Evolutionary conservation across 2,797 vertebrate genomes (phyloP), one percentile per base, ranked within the genome.

Genomic region (Peromyscus attwateri): DNA sequence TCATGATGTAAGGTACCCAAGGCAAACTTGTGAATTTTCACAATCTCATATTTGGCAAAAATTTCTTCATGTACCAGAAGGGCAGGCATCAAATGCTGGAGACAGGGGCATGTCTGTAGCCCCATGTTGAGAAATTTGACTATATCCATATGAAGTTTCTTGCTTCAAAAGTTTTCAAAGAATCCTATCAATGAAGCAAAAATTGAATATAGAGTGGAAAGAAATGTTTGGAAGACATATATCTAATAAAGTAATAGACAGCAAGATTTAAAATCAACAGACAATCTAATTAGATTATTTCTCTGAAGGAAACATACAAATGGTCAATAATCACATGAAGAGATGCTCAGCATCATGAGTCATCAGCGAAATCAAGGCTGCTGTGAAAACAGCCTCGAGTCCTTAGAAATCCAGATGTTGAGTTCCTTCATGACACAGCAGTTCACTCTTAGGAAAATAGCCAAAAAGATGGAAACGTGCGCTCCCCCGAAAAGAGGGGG

Each of bases 121-220:
- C 9, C 60, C 80, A 29, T 9, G 29, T 17, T 12, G 43, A 31
- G 40, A 87, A n/a, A 29, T 73, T 55, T 57, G 49, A 29, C 68
- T 73, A 40, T 40, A 29, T 29, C 23, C n/a, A 73, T 40, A 73
- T 73, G 37, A 71, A 40, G 8, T 60, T 68, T 68, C 49, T 60
- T 76, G 25, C n/a, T 88, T 95, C 57, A 60, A 16, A 71, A 96
- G 34, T 34, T 94, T 89, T 87, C 43, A 73, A 49, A 79, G 83
- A 12, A 81, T 17, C 21, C n/a, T 66, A 34, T 88, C 46, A 40
- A 52, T 55, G 70, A 92, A 95, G 27, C 55, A n/a, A 89, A 92
- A 92, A 84, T 49, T 87, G 55, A 62, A 93, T 75, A 76, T 11
- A 76, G 64, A 57, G 60, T 85, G 43, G 84, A 87, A 92, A 81